Evolutionary conservation across 2,797 vertebrate species (phyloP).

Genomic region (Silurus lanzhouensis): DNA sequence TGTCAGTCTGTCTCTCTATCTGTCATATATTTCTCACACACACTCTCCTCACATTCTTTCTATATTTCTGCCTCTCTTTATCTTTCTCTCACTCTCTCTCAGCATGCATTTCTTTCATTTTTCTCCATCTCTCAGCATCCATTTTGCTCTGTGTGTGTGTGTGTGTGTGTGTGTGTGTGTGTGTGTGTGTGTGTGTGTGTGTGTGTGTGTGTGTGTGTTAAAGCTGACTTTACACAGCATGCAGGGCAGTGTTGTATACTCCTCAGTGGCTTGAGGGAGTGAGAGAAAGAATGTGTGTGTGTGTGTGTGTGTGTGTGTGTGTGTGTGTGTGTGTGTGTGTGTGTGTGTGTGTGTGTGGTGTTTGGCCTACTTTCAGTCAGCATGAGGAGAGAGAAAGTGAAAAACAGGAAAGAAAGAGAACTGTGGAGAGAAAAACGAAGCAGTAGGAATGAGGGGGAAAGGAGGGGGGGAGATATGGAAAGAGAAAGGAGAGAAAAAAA

Average conservation of each 20-base stretch:
- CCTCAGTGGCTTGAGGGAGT: conserved; percentile 5
- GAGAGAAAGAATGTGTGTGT: not conserved
- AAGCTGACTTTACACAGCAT: not conserved
- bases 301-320: conserved; percentile 2
- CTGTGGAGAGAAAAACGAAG: not conserved
- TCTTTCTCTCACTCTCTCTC: not conserved
- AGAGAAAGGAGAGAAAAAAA: not conserved
- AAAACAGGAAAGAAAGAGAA: not conserved
- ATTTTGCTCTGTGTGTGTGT: conserved; percentile 19
- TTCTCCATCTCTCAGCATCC: not conserved
- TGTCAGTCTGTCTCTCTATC: no score
- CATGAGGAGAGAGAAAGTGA: not conserved
- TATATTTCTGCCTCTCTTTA: not conserved
- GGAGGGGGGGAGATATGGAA: not conserved
- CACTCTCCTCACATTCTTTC: no score
- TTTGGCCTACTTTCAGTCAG: conserved; percentile 36
- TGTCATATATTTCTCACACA: not conserved
- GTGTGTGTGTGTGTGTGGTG: not conserved
- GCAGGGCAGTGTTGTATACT: conserved; percentile 14
- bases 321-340: not conserved
- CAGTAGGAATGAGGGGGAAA: not conserved
- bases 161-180: conserved; percentile 31
- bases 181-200: conserved; percentile 35
- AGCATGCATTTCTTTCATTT: not conserved
- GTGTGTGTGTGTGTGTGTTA: conserved; percentile 26